A percentile compares a stretch with the other conserved stretches of the same genome.
Evolutionary conservation across 2,888 invertebrate genomes (phyloP).

Genomic region (Lysandra bellargus): DNA sequence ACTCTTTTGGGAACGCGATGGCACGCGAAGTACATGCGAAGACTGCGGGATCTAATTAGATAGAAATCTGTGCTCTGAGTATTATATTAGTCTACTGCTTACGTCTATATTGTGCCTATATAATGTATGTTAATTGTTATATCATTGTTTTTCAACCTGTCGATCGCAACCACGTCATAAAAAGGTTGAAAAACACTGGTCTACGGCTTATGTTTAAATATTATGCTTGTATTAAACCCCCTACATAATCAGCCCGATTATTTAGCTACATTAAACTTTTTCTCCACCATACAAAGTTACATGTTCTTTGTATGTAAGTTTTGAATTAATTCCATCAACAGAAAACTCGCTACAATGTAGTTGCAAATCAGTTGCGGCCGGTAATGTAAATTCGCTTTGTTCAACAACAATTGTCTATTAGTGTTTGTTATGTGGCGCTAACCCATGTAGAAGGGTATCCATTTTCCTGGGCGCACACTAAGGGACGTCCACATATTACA

Average conservation of each 20-base stretch:
- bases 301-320: slow-evolving; percentile 5
- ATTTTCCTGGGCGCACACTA: slow-evolving; percentile 43
- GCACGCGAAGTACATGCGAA: no score
- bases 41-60: no score
- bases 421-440: slow-evolving; percentile 45
- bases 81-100: no score
- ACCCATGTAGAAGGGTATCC: slow-evolving; percentile 41
- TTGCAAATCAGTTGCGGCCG: neutral
- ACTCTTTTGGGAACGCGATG: no score
- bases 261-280: neutral
- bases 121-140: no score
- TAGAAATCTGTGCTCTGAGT: no score
- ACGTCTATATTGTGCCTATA: no score
- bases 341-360: slow-evolving; percentile 23
- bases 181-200: no score
- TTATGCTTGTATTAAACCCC: neutral
- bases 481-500: no score
- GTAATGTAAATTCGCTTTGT: slow-evolving; percentile 55
- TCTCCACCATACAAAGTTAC: neutral
- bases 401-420: slow-evolving; percentile 59
- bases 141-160: no score
- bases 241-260: neutral
- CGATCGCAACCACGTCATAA: no score
- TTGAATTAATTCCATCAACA: slow-evolving; percentile 30
- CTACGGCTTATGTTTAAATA: no score